Evolutionary conservation across 2,113 vertebrate genomes (phyloP).

Genomic region (Brachyhypopomus occidentalis): DNA sequence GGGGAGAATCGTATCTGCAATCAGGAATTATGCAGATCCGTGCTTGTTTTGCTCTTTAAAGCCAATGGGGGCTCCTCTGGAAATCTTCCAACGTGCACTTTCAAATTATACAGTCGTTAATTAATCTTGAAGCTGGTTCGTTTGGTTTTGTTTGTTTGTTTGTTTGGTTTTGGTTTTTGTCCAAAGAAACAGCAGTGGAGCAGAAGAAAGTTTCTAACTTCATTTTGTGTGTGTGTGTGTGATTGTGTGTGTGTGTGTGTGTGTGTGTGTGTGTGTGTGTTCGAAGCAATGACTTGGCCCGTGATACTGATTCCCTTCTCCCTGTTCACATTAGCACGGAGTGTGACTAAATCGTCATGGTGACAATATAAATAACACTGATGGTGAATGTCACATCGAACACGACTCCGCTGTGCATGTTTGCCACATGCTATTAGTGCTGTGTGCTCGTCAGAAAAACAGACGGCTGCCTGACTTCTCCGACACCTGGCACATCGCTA

Average conservation of each 20-base stretch:
- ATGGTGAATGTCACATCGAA: slow-evolving; percentile 53
- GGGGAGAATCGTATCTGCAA: neutral
- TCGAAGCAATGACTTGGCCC: slow-evolving; percentile 13
- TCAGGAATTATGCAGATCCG: neutral
- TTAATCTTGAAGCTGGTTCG: neutral
- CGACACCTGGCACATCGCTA: slow-evolving; percentile 17
- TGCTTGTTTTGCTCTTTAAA: neutral
- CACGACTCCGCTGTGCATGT: slow-evolving; percentile 31
- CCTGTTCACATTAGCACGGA: slow-evolving; percentile 36
- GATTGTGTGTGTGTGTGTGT: neutral
- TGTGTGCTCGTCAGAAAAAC: slow-evolving; percentile 23
- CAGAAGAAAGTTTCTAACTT: neutral
- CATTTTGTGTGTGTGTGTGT: neutral
- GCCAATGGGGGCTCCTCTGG: neutral
- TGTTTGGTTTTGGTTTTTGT: neutral
- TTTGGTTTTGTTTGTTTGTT: neutral
- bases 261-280: slow-evolving; percentile 24
- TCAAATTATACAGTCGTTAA: neutral
- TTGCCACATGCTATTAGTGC: slow-evolving; percentile 35
- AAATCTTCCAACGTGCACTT: neutral
- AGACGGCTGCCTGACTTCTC: slow-evolving; percentile 24
- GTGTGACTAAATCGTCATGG: slow-evolving; percentile 43
- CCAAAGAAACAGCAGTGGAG: neutral
- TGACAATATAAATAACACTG: slow-evolving; percentile 54
- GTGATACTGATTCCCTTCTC: neutral